Base-by-base conservation (phyloP, 2,888 invertebrate genomes). In the Abrostola triplasia region DNA sequence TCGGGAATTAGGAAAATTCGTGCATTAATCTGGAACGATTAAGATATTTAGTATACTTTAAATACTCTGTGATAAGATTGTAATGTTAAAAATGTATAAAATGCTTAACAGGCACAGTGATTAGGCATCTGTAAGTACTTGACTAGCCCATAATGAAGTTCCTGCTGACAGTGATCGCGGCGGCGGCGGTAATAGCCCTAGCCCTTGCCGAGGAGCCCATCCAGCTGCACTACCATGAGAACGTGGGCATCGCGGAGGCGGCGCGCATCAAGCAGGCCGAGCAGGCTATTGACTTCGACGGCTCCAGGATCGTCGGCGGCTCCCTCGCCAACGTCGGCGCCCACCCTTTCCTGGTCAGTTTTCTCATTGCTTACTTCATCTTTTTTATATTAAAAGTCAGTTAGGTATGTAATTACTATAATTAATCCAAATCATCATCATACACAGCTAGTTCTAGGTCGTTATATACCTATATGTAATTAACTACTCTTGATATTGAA, bases 261-360 rank as follows among this genome's bases (percentile, higher is more conserved):
- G 73, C 68, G 65, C 81, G 81, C 69, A 74, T 81, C 67, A 61
- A 57, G 59, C 68, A 58, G 40, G 72, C 70, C 36, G 81, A 81
- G 68, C 53, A 47, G 6, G 70, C 75, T 38, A 24, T 53, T 8
- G 76, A 80, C 70, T 78, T 79, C 67, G 79, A 79, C 24, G 79
- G 79, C 51, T 40, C 60, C 37, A 70, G 70, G 50, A 77, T 77
- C 37, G 59, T 75, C 11, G 76, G 79, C 13, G 77, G 71, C 10
- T 47, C 67, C 36, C 42, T 58, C 12, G 48, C 60, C 6, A 44
- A 36, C 6, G 50, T 63, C 44, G 71, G 73, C 36, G 40, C 71
- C n/a, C 65, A 68, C 58, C 73, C 69, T 0, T 70, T 59, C 50
- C 48, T 73, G 69, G 72, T 68, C 38, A 60, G 50, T 61, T 24